Evolutionary conservation across 2,888 invertebrate genomes (phyloP).

Genomic region (Melieria crassipennis): DNA sequence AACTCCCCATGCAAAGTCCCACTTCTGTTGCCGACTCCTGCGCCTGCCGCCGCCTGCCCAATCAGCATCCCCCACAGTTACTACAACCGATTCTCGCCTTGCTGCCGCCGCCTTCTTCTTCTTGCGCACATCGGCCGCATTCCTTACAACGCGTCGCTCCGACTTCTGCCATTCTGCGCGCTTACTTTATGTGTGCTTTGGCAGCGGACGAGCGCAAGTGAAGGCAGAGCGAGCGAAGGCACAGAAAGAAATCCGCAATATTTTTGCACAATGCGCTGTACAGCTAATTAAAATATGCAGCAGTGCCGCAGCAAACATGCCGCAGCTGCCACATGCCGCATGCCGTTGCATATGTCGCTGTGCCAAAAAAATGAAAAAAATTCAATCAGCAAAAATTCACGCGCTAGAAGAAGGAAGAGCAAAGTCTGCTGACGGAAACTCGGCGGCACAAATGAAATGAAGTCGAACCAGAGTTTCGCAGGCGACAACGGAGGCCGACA

Average conservation of each 20-base stretch:
- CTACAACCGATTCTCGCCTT: neutral
- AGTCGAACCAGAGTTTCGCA: neutral
- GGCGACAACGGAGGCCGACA: slow-evolving; percentile 12
- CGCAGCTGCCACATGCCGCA: neutral
- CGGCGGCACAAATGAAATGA: slow-evolving; percentile 1
- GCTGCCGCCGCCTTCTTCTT: neutral
- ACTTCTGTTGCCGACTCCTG: no score
- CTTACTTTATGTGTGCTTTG: neutral
- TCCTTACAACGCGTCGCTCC: neutral
- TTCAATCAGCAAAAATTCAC: neutral
- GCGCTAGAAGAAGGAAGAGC: slow-evolving; percentile 9
- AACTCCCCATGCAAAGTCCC: no score
- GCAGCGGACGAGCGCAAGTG: no score
- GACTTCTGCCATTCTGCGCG: no score
- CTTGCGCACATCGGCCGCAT: neutral
- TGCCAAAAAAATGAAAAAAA: neutral
- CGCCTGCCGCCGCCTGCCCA: no score
- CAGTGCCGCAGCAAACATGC: slow-evolving; percentile 41
- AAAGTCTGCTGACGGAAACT: neutral
- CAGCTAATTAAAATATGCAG: slow-evolving; percentile 54
- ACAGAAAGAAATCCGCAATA: neutral
- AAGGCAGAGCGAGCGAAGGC: no score
- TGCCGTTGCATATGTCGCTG: neutral
- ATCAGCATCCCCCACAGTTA: neutral
- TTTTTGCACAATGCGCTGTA: slow-evolving; percentile 47